Evolutionary conservation across 2,797 vertebrate species (phyloP), one percentile per base, ranked within the genome.

Genomic region (Poeciliopsis turneri): DNA sequence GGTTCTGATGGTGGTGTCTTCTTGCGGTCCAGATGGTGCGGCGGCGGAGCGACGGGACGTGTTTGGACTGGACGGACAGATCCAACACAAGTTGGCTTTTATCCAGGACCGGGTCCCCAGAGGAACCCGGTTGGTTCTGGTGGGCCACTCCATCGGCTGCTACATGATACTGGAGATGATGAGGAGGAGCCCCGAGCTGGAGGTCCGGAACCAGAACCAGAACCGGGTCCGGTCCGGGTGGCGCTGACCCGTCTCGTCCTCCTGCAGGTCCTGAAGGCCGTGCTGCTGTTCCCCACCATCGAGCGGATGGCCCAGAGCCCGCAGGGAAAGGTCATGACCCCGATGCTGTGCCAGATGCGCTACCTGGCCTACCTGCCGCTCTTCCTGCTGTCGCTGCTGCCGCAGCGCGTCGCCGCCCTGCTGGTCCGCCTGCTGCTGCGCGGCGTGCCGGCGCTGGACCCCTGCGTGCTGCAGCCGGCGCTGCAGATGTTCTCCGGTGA

Each of bases 271-370:
- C 64, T 97, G 33, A 98, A 97, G 90, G 93, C 97, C 0, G 84
- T 98, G 86, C 91, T 98, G 95, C 95, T 99, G 46, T 99, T 99
- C 84, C 98, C 98, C 0, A 98, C 98, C 0, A 99, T 99, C 2
- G 98, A 99, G 84, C 97, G 96, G 30, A 97, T 99, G 94, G 96
- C 97, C 3, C 92, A 94, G 90, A 95, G 95, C 0, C 98, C 97
- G 0, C 97, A 96, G 20, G 98, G 98, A 23, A 96, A 95, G 90
- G 82, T 97, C n/a, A 94, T 97, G 94, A 98, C 97, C 4, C 98
- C 97, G 0, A 11, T 98, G 69, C 77, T 99, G 74, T 98, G 97
- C 92, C 94, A 93, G 55, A 83, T 99, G 43, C 97, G 98, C 0
- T 99, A 98, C 1, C 8, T 88, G 11, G 84, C 96, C 10, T 98